phyloP scores from a whole-genome alignment of 64 coral and sea anemone species.

The Porites lutea region DNA sequence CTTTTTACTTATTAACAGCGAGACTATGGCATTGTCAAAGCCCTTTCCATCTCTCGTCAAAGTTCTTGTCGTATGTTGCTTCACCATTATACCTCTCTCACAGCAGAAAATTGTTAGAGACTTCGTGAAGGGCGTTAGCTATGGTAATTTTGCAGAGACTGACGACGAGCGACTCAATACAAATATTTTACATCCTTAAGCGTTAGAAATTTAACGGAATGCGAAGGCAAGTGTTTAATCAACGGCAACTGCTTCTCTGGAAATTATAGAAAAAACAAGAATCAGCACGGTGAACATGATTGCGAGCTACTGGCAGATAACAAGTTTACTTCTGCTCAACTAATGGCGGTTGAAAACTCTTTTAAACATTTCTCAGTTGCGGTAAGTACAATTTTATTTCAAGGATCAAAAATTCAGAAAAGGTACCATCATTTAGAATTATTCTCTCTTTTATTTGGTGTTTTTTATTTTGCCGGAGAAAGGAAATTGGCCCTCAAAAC shows the following conservation, averaged over 20 bases:
- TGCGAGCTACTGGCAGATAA: neutral
- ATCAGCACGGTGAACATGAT: neutral
- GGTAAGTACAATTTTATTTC: neutral
- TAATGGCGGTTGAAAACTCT: neutral
- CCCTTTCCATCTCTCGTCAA: too few species aligned
- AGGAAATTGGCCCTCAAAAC: too few species aligned
- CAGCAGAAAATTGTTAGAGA: neutral
- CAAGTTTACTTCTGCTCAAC: neutral
- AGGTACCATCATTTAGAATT: too few species aligned
- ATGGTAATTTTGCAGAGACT: neutral
- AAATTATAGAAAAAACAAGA: neutral
- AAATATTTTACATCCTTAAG: neutral
- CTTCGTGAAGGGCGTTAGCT: neutral
- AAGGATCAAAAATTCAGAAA: too few species aligned
- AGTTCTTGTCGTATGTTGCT: too few species aligned
- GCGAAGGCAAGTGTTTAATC: neutral
- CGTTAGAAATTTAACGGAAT: neutral
- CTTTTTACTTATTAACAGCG: too few species aligned
- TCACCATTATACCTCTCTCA: neutral
- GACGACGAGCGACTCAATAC: neutral
- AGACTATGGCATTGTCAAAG: too few species aligned
- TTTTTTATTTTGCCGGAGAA: too few species aligned
- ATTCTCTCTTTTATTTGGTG: too few species aligned
- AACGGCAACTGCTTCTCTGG: neutral
- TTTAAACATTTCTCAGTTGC: neutral